These are phyloP conservation scores for Polypedilum pembai DNA, from an alignment of 1,140 invertebrate genomes.

Conservation along the genomic window DNA sequence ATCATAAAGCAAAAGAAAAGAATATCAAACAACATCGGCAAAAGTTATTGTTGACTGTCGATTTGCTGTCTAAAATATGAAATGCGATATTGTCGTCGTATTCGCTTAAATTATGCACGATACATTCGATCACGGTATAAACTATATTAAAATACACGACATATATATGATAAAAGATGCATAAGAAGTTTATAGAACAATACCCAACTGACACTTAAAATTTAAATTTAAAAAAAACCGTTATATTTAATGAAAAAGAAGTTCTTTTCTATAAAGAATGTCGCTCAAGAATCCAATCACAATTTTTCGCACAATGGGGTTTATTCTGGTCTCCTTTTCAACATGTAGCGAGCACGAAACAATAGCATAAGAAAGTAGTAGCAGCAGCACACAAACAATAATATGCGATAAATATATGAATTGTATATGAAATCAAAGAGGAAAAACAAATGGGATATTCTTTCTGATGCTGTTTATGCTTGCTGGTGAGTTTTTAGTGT, in stretches of 20 bases:
- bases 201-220: too few relatives aligned
- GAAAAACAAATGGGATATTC: slow-evolving; percentile 21
- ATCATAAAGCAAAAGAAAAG: not conserved
- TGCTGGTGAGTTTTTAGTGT: not conserved
- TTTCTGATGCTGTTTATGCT: not conserved
- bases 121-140: slow-evolving; percentile 9
- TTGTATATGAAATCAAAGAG: slow-evolving; percentile 25
- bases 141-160: not conserved
- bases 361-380: not conserved
- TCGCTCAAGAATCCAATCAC: not conserved
- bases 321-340: not conserved
- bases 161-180: not conserved
- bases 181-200: too few relatives aligned
- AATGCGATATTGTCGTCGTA: not conserved
- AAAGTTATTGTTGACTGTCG: slow-evolving; percentile 1
- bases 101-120: not conserved
- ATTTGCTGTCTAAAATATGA: slow-evolving; percentile 18
- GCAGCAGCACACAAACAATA: slow-evolving; percentile 9
- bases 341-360: slow-evolving; percentile 9
- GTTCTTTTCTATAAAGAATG: too few relatives aligned
- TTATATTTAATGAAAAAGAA: too few relatives aligned
- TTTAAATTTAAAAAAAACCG: too few relatives aligned
- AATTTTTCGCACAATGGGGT: not conserved
- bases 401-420: slow-evolving; percentile 25
- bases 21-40: not conserved